Conservation (phyloP, 2,113 vertebrate genomes). For the Tragelaphus imberbis region DNA sequence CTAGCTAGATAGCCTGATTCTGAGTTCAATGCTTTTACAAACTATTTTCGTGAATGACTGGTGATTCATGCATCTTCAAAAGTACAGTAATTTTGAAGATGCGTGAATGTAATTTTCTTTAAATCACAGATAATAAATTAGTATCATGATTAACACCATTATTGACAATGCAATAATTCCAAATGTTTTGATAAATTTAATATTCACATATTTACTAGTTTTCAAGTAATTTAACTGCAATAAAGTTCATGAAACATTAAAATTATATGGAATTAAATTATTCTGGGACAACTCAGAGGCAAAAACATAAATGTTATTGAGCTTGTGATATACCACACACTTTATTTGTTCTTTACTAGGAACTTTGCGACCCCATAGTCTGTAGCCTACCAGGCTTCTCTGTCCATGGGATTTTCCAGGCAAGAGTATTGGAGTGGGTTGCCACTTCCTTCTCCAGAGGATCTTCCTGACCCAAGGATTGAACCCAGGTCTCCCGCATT, state of each 20-base stretch:
- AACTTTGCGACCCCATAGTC: not conserved
- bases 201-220: not conserved
- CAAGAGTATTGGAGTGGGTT: no score
- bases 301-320: not conserved
- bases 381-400: no score
- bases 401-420: no score
- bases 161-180: not conserved
- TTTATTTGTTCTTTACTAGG: not conserved
- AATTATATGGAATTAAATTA: not conserved
- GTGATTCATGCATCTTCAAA: not conserved
- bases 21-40: not conserved
- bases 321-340: not conserved
- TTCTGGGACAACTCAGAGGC: not conserved
- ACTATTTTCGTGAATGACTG: not conserved
- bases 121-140: not conserved
- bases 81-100: not conserved
- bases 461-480: no score
- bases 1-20: not conserved
- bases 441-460: no score
- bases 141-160: not conserved
- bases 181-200: not conserved
- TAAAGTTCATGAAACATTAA: not conserved
- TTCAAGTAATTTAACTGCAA: not conserved
- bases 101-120: not conserved
- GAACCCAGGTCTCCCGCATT: no score